phyloP scores from a whole-genome alignment of 2,113 vertebrate species.

The Pelvicachromis taeniatus region DNA sequence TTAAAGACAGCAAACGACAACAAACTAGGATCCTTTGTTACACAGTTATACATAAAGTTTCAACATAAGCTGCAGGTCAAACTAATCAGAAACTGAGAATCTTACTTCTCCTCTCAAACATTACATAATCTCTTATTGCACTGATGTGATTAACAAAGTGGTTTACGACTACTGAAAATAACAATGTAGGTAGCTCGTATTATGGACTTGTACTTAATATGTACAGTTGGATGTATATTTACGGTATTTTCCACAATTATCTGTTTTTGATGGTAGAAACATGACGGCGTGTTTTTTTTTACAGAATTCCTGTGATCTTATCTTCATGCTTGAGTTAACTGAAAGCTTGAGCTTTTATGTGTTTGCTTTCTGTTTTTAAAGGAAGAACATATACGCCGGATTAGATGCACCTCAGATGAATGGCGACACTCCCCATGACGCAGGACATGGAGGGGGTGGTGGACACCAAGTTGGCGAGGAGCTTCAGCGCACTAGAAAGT shows the following conservation, averaged over 20 bases:
- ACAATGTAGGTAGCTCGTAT: not conserved
- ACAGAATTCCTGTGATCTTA: not conserved
- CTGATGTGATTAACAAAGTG: not conserved
- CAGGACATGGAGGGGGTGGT: conserved; percentile 78
- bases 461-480: conserved; percentile 87
- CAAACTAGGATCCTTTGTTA: not conserved
- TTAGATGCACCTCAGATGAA: conserved; percentile 89
- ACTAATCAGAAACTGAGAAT: not conserved
- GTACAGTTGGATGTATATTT: not conserved
- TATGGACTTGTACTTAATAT: not conserved
- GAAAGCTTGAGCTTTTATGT: not conserved
- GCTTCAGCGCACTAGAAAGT: conserved; percentile 86
- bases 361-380: conserved; percentile 33
- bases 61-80: not conserved
- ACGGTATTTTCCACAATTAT: not conserved
- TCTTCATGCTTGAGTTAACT: not conserved
- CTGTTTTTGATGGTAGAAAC: not conserved
- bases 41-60: not conserved
- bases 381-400: conserved; percentile 90
- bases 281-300: not conserved
- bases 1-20: not conserved
- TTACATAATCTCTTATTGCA: not conserved
- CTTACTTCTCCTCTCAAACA: not conserved
- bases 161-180: not conserved
- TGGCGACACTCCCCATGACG: conserved; percentile 82